Percentiles rank a stretch among this genome's conserved stretches.
Evolutionary conservation across 1,140 invertebrate species (phyloP).

Genomic region (Atta cephalotes): DNA sequence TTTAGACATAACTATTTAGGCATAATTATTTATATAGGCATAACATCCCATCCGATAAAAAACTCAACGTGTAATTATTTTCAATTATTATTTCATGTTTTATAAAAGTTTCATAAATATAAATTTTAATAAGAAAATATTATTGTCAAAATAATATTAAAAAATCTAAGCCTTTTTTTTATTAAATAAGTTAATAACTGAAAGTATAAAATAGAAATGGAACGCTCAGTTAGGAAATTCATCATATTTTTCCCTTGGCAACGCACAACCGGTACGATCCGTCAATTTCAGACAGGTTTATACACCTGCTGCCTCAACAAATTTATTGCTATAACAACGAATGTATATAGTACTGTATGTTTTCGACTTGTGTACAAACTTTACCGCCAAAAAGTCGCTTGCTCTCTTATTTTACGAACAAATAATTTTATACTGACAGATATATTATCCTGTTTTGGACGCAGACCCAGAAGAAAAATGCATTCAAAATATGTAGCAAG

Average conservation of each 20-base stretch:
- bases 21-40: not conserved
- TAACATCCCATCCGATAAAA: not conserved
- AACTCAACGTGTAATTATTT: not conserved
- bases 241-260: slow-evolving; percentile 27
- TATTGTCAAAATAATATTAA: not conserved
- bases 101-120: not conserved
- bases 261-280: not conserved
- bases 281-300: slow-evolving; percentile 28
- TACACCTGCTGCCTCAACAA: slow-evolving; percentile 38
- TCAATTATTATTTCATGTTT: not conserved
- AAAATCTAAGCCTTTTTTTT: not conserved
- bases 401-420: not conserved
- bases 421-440: not conserved
- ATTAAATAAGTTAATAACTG: not conserved
- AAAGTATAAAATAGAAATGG: not conserved
- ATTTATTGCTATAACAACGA: slow-evolving; percentile 34
- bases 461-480: not conserved
- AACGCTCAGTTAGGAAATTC: slow-evolving; percentile 10
- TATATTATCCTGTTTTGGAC: not conserved
- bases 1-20: not conserved
- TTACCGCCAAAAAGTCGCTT: slow-evolving; percentile 1
- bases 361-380: slow-evolving; percentile 13
- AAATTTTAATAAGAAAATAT: not conserved
- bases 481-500: not conserved
- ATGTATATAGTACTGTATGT: not conserved